Evolutionary conservation across 2,888 invertebrate species (phyloP), one percentile per base, ranked within the genome.

Genomic region (Parochlus steinenii): DNA sequence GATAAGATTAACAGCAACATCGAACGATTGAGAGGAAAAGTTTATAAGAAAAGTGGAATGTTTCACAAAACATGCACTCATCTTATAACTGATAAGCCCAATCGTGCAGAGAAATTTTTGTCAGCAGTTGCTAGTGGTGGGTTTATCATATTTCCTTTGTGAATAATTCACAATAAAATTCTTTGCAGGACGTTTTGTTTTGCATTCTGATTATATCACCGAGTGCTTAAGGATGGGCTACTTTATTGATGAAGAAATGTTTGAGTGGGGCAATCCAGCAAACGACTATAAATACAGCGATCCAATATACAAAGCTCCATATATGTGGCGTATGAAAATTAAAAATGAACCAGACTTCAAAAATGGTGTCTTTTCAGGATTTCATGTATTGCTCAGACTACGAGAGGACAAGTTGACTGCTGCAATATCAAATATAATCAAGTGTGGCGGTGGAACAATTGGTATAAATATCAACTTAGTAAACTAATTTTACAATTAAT

Each of bases 41-140:
- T 58, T 7, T 53, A 54, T 29, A 51, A 54, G 30, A 53, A 56
- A 42, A 44, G 54, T 12, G 38, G 45, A 3, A 54, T 47, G 43
- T 78, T 68, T 48, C 76, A 85, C 49, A 56, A 64, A 0, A 54
- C 56, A 0, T 69, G 73, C 32, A 82, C 83, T 0, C 90, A 90
- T 52, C 58, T 90, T 15, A 60, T 92, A 19, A 79, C 82, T 44
- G 64, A 74, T 28, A 72, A 71, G 47, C 74, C 77, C 1, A 66
- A 69, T 6, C 69, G 87, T 39, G 89, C 83, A 50, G 92, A 92
- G 62, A 90, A 90, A 61, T 71, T 82, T 59, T 61, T 93, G 17
- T 76, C 80, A 1, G 76, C 79, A 39, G 72, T 93, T 40, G 89
- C 92, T 0, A 69, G 81, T 0, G 92, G 93, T 12, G 76, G 81